These are phyloP conservation scores for Eupithecia abbreviata DNA, from an alignment of 2,888 invertebrate genomes.

Conservation along the genomic window DNA sequence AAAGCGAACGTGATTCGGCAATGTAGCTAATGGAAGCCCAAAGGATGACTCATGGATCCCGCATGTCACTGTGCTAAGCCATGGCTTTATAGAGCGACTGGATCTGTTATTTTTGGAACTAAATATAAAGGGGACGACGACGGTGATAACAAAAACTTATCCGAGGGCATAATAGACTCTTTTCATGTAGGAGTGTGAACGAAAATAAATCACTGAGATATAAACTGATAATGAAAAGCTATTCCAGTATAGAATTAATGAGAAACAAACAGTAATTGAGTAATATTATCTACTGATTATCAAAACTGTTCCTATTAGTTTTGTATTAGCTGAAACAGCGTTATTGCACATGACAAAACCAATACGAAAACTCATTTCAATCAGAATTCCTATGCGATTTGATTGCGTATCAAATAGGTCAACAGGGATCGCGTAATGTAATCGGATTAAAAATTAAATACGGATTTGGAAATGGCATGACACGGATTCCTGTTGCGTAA, in stretches of 20 bases:
- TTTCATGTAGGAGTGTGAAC: constrained; percentile 17
- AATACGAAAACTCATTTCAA: constrained; percentile 5
- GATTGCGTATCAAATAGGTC: constrained; percentile 21
- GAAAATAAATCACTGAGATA: constrained; percentile 20
- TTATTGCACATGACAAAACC: not conserved
- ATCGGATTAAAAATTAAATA: constrained; percentile 52
- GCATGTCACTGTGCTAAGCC: constrained; percentile 68
- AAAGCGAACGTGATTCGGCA: constrained; percentile 75
- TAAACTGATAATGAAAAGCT: constrained; percentile 11
- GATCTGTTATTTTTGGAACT: constrained; percentile 57
- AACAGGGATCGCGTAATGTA: constrained; percentile 38
- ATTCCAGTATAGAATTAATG: not conserved
- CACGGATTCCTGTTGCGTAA: constrained; percentile 62
- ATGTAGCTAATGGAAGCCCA: constrained; percentile 75
- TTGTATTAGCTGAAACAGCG: not conserved
- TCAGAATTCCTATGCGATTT: constrained; percentile 1
- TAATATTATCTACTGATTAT: not conserved
- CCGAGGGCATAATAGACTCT: constrained; percentile 16
- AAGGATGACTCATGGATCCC: constrained; percentile 72
- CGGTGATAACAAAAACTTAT: constrained; percentile 40
- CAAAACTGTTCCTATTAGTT: constrained; percentile 5
- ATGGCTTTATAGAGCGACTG: constrained; percentile 60
- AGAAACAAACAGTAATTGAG: not conserved
- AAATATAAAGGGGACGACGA: constrained; percentile 37
- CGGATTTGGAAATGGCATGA: constrained; percentile 55